These are phyloP conservation scores for Drosophila elegans DNA, from an alignment of 1,140 invertebrate genomes.

Conservation along the genomic window DNA sequence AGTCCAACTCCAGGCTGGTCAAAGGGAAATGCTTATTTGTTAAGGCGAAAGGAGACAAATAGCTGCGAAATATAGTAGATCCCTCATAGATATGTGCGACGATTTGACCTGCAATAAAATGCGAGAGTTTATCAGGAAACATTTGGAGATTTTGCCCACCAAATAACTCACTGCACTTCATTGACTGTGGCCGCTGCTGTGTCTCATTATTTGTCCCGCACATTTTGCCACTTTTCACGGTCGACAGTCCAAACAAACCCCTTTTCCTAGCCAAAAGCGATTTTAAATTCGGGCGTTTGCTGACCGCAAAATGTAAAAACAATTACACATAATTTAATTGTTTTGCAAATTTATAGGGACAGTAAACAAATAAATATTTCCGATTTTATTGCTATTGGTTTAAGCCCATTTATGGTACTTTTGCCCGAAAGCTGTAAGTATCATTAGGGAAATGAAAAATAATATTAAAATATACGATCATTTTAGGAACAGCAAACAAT, in stretches of 20 bases:
- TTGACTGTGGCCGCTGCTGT: conserved; percentile 14
- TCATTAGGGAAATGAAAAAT: conserved; percentile 8
- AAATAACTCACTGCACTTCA: conserved; percentile 67
- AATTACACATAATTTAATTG: conserved; percentile 63
- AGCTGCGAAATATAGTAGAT: conserved; percentile 19
- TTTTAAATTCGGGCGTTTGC: conserved; percentile 35
- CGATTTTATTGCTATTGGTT: conserved; percentile 7
- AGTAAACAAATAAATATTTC: conserved; percentile 23
- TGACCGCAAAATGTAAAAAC: conserved; percentile 67
- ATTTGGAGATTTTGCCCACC: conserved; percentile 27
- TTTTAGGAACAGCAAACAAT: too few species aligned
- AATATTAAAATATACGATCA: conserved; percentile 1
- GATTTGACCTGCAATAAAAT: conserved; percentile 69
- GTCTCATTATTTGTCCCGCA: not conserved
- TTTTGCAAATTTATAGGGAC: conserved; percentile 10
- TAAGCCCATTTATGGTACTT: conserved; percentile 7
- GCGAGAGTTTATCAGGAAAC: conserved; percentile 58
- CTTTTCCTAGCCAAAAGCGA: conserved; percentile 1
- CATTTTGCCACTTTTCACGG: conserved; percentile 30
- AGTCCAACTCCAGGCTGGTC: conserved; percentile 38
- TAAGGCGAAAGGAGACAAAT: conserved; percentile 24
- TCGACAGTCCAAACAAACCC: not conserved
- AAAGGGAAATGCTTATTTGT: conserved; percentile 74
- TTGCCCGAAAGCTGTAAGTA: conserved; percentile 7
- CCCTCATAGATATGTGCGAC: conserved; percentile 36